Conservation (phyloP, 2,113 vertebrate genomes). For the Leptodactylus fuscus region DNA sequence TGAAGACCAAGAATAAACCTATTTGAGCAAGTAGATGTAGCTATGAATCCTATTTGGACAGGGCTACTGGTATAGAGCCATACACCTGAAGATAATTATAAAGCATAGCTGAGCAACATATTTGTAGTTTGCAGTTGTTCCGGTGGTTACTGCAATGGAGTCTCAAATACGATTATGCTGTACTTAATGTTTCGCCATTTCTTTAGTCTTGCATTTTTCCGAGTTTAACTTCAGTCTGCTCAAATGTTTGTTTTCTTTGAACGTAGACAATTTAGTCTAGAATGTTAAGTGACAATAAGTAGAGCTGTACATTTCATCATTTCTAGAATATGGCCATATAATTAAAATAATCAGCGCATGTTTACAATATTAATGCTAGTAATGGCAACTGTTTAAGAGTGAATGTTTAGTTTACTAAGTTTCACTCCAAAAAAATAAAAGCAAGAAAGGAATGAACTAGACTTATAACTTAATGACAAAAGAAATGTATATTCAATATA, state of each 20-base stretch:
- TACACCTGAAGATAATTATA: constrained; percentile 83
- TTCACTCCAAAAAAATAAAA: not conserved
- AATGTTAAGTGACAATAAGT: constrained; percentile 39
- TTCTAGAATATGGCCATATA: constrained; percentile 8
- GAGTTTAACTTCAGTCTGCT: constrained; percentile 47
- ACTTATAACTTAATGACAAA: not conserved
- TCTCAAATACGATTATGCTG: constrained; percentile 71
- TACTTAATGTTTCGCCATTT: constrained; percentile 75
- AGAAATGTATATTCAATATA: not conserved
- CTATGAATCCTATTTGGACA: constrained; percentile 68
- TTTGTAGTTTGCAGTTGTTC: constrained; percentile 82
- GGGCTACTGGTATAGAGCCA: constrained; percentile 78
- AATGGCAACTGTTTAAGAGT: constrained; percentile 28
- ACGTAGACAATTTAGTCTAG: constrained; percentile 59
- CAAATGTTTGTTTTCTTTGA: constrained; percentile 70
- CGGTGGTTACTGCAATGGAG: constrained; percentile 74
- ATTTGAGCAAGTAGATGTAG: not conserved
- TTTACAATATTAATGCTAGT: constrained; percentile 39
- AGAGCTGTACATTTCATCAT: constrained; percentile 29
- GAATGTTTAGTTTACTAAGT: not conserved
- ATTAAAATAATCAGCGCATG: constrained; percentile 22
- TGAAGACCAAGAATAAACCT: not conserved
- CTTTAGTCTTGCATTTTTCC: constrained; percentile 68
- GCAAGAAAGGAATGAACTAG: not conserved
- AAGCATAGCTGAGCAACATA: constrained; percentile 79